phyloP scores from a whole-genome alignment of 1,140 invertebrate species.

The Elysia chlorotica region DNA sequence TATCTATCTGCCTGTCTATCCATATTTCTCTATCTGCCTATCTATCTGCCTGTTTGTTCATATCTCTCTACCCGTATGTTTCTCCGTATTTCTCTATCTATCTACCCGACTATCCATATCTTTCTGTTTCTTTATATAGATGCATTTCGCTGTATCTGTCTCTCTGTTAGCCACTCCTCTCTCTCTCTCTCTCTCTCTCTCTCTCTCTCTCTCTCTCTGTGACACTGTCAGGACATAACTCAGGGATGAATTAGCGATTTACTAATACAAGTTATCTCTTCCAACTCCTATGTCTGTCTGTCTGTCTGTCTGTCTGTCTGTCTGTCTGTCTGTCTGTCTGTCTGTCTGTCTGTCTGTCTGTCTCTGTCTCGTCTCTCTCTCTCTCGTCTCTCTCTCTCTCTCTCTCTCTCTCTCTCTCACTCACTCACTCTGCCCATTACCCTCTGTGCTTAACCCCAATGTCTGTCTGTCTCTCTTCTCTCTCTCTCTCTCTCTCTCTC shows the following conservation, averaged over 20 bases:
- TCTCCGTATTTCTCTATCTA: not conserved
- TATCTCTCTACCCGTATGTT: too few relatives aligned
- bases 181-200: not conserved
- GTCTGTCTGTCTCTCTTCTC: not conserved
- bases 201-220: not conserved
- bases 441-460: not conserved
- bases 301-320: not conserved
- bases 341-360: not conserved
- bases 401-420: conserved; percentile 2
- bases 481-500: not conserved
- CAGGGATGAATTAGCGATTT: too few relatives aligned
- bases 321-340: not conserved
- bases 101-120: too few relatives aligned
- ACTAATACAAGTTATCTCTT: not conserved
- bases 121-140: too few relatives aligned
- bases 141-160: too few relatives aligned
- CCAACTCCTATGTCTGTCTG: not conserved
- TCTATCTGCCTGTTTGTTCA: too few relatives aligned
- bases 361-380: not conserved
- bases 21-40: not conserved
- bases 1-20: not conserved
- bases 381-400: not conserved
- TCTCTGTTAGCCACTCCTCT: too few relatives aligned
- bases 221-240: not conserved
- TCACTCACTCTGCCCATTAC: not conserved